A percentile compares a stretch with the other conserved stretches of the same genome.
Evolutionary conservation across 2,888 invertebrate species (phyloP).

Genomic region (Cetonia aurata): DNA sequence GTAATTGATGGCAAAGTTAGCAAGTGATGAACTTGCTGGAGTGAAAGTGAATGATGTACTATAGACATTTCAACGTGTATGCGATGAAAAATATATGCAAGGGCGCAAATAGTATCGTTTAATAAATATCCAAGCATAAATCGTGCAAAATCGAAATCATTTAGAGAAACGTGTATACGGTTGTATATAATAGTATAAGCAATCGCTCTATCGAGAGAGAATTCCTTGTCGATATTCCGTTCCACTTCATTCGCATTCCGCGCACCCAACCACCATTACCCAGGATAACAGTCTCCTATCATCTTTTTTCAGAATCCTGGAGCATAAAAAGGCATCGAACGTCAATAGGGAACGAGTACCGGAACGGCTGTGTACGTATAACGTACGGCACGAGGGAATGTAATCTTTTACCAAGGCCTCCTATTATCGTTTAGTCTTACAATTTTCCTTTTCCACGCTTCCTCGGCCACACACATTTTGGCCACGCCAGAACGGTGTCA

Average conservation of each 20-base stretch:
- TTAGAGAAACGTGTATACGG: constrained; percentile 22
- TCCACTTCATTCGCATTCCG: constrained; percentile 50
- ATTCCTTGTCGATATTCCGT: constrained; percentile 50
- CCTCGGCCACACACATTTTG: constrained; percentile 17
- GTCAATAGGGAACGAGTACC: neutral
- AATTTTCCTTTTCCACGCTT: constrained; percentile 28
- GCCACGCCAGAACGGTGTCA: constrained; percentile 22
- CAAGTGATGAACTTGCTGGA: no score
- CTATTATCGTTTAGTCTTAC: constrained; percentile 39
- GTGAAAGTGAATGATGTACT: constrained; percentile 26
- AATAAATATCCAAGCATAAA: constrained; percentile 36
- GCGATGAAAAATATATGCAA: constrained; percentile 32
- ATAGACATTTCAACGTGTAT: constrained; percentile 20
- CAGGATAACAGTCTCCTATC: constrained; percentile 49
- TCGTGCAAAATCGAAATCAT: constrained; percentile 27
- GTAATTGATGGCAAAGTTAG: no score
- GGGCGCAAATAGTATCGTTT: constrained; percentile 24
- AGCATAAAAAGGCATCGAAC: constrained; percentile 29
- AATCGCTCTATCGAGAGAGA: constrained; percentile 49
- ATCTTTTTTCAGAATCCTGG: constrained; percentile 40
- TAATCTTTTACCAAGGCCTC: constrained; percentile 34
- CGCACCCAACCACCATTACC: constrained; percentile 47
- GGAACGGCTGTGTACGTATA: neutral
- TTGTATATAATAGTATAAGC: constrained; percentile 40
- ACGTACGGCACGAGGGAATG: constrained; percentile 17